These are phyloP conservation scores for Ctena decussata DNA, from an alignment of 2,888 invertebrate species.

Conservation along the genomic window DNA sequence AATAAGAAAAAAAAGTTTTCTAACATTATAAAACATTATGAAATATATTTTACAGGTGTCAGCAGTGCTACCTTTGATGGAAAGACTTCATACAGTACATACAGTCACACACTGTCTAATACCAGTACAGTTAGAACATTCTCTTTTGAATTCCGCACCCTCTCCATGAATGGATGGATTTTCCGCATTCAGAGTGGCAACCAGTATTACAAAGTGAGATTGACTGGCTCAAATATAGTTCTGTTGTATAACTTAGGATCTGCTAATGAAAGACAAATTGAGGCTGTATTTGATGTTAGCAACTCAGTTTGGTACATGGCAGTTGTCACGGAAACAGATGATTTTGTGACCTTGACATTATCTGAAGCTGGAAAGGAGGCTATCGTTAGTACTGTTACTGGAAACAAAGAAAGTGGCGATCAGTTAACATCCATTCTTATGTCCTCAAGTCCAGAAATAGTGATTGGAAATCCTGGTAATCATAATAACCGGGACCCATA, in stretches of 20 bases:
- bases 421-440: constrained; percentile 36
- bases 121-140: constrained; percentile 88
- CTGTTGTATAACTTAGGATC: constrained; percentile 69
- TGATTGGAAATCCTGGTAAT: constrained; percentile 18
- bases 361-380: constrained; percentile 34
- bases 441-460: background rate
- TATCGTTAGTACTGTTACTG: constrained; percentile 23
- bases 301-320: constrained; percentile 73
- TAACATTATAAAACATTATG: no score
- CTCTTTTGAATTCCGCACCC: constrained; percentile 86
- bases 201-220: constrained; percentile 68
- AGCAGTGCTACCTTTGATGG: constrained; percentile 96
- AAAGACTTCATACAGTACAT: constrained; percentile 90
- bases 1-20: no score
- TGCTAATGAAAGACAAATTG: constrained; percentile 27
- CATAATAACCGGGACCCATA: constrained; percentile 23
- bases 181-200: constrained; percentile 90
- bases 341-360: constrained; percentile 55
- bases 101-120: constrained; percentile 88
- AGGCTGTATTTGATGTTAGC: constrained; percentile 52
- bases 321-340: constrained; percentile 39
- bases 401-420: constrained; percentile 1
- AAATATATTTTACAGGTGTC: constrained; percentile 89
- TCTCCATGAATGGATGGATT: constrained; percentile 91
- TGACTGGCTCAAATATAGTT: constrained; percentile 69